Base-by-base conservation (phyloP, 2,888 invertebrate species). In the Melitaea athalia region DNA sequence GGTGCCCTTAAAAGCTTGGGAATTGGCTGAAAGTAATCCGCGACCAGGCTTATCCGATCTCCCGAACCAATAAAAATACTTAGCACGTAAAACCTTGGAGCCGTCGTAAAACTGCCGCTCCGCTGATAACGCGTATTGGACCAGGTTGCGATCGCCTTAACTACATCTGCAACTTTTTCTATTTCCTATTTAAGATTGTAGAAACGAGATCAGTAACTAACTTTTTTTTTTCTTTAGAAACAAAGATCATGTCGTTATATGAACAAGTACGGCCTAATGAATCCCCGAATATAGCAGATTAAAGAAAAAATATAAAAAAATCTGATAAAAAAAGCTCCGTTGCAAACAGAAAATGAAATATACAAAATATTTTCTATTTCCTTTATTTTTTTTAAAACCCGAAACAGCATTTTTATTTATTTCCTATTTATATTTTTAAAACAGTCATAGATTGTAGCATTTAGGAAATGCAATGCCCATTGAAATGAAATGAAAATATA, bases 61-160 rank as follows among this genome's bases (percentile, higher is more conserved):
- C 75, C 75, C 73, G 76, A 77, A 79, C 85, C 84, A 86, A 88
- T 87, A 88, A 88, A 87, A 85, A 88, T 84, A 87, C 88, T 85
- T 85, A 85, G 83, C 89, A 85, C 88, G 87, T 86, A 86, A 85
- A 67, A 72, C 71, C 70, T 70, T 64, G 72, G 70, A 72, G 72
- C 70, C 69, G 55, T 42, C 63, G 63, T 61, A 66, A 69, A 67
- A 67, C 61, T 60, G 52, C 47, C 57, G 57, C 64, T 59, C 60
- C 38, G n/a, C 60, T 66, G 66, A 68, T 68, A 61, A 68, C 50
- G 50, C 59, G 59, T 64, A 61, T 57, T 57, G 64, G 52, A 45
- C 14, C 63, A 55, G 63, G 63, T 55, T 63, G 42, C 53, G 60
- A 42, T 60, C 42, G 61, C 52, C 47, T 57, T 50, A 57, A 62